Conservation (phyloP, 1,140 invertebrate genomes). For the Nasonia longicornis region DNA sequence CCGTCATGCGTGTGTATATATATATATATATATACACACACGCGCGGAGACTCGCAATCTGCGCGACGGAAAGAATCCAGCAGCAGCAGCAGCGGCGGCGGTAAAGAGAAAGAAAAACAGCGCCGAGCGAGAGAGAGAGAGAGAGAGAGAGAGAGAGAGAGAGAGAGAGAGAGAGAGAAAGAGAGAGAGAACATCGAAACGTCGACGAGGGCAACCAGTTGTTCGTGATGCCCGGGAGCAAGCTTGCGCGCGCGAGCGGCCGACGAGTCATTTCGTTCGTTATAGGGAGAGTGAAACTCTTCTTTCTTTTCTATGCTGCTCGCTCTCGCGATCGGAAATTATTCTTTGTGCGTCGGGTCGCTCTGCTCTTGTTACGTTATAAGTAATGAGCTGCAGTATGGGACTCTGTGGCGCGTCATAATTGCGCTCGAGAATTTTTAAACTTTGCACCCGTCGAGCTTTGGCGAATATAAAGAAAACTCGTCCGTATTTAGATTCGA, state of each 20-base stretch:
- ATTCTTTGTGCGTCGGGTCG: constrained; percentile 36
- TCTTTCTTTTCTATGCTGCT: neutral
- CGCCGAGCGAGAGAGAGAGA: neutral
- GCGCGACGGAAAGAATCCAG: neutral
- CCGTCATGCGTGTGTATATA: constrained; percentile 17
- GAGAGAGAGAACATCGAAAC: constrained; percentile 39
- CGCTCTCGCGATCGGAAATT: constrained; percentile 37
- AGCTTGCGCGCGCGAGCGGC: constrained; percentile 26
- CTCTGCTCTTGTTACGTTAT: constrained; percentile 33
- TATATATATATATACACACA: neutral
- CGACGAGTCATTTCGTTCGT: constrained; percentile 39
- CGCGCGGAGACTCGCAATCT: constrained; percentile 24
- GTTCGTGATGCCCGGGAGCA: constrained; percentile 44
- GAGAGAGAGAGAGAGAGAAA: too few relatives aligned
- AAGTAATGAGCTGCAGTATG: neutral
- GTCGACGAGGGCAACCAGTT: constrained; percentile 46
- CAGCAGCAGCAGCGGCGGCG: neutral
- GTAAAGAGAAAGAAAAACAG: constrained; percentile 36
- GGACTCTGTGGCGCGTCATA: neutral
- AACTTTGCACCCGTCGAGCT: neutral
- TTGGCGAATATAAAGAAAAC: neutral
- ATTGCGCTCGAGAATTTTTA: constrained; percentile 25
- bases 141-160: constrained; percentile 11
- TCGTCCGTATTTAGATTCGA: constrained; percentile 6
- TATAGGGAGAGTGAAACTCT: constrained; percentile 20